These are phyloP conservation scores for Zele albiditarsus DNA, from an alignment of 2,888 invertebrate genomes.

Conservation along the genomic window DNA sequence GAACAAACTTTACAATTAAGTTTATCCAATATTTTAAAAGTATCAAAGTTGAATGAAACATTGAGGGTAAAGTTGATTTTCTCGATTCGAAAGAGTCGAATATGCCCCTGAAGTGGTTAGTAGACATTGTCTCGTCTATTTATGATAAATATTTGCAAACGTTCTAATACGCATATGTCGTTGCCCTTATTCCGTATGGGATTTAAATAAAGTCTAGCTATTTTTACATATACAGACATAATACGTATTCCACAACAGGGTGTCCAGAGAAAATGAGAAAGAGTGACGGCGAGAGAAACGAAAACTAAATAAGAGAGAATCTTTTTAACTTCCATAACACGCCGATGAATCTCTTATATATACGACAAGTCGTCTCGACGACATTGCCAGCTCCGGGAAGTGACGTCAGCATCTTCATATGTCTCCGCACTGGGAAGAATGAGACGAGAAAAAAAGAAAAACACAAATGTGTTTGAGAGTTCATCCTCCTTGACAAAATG, in stretches of 20 bases:
- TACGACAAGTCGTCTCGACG: conserved; percentile 27
- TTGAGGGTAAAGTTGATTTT: no score
- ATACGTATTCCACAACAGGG: conserved; percentile 20
- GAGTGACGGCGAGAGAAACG: conserved; percentile 23
- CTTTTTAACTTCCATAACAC: conserved; percentile 50
- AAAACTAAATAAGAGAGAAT: conserved; percentile 25
- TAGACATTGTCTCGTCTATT: no score
- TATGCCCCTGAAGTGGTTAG: no score
- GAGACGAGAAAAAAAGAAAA: conserved; percentile 46
- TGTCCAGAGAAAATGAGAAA: conserved; percentile 34
- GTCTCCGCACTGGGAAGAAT: conserved; percentile 27
- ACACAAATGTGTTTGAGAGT: not conserved
- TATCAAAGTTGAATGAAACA: no score
- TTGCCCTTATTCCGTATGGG: conserved; percentile 67
- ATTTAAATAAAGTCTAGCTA: conserved; percentile 66
- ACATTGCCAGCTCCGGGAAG: conserved; percentile 62
- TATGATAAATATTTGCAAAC: not conserved
- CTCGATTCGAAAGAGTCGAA: no score
- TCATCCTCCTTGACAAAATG: conserved; percentile 16
- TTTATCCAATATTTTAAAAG: no score
- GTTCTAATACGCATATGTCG: conserved; percentile 63
- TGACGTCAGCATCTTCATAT: conserved; percentile 60
- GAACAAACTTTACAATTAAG: no score
- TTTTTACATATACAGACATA: conserved; percentile 55
- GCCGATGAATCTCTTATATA: conserved; percentile 27